Base-by-base conservation (phyloP, 2,888 invertebrate genomes). In the Pammene aurita region DNA sequence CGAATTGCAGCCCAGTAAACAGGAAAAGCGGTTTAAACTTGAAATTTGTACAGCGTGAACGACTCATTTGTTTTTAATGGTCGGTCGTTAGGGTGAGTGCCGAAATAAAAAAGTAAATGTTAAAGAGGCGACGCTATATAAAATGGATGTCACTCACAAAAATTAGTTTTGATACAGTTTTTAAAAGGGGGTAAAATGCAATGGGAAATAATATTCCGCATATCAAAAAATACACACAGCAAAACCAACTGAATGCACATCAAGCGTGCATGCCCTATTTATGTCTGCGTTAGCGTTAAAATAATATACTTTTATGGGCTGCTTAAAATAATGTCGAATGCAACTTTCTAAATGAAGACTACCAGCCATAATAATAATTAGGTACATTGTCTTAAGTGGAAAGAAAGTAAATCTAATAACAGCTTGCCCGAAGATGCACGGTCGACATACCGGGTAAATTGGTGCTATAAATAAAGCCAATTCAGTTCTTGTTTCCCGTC, bases 41-140 rank as follows among this genome's bases (percentile, higher is more conserved):
- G 38, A 61, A 38, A 61, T 61, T 61, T n/a, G 46, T 13, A 61
- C 48, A 18, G 13, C 18, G 16, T 38, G 35, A 34, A 61, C 10
- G 60, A 35, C 46, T 60, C 48, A 60, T 60, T 60, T 50, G 61
- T 38, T 50, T 61, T 61, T 60, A 60, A 60, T 60, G 46, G 60
- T 11, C 13, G 50, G 34, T 50, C 63, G 41, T 41, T 61, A 50
- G 48, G 11, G 4, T 46, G 46, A 58, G 50, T 48, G 61, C 34
- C 16, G 35, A 50, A 50, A 61, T 38, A 50, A 26, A 26, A 26
- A 26, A 26, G 26, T 61, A 38, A 50, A 50, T 38, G 48, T 34
- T 44, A 14, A 46, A 46, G 16, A 41, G 56, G 35, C n/a, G 34
- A 6, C 46, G 14, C 34, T n/a, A n/a, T n/a, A n/a, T 10, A 48